phyloP scores from a whole-genome alignment of 1,140 invertebrate genomes.

The Schlechtendalia chinensis region DNA sequence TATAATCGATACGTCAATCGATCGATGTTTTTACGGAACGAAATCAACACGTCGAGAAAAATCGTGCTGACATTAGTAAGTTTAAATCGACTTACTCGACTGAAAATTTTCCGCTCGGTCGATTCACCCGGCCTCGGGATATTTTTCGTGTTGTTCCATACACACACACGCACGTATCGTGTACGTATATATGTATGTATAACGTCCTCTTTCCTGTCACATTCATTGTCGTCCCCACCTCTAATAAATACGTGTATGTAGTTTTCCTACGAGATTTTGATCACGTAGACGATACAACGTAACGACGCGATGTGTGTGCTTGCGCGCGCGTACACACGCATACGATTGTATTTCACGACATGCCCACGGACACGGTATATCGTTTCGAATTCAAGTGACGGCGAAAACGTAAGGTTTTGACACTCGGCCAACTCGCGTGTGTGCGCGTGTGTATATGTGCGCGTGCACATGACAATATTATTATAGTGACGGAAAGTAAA shows the following conservation, averaged over 20 bases:
- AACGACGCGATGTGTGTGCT: background rate
- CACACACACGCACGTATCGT: background rate
- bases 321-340: too few species aligned
- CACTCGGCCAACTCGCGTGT: background rate
- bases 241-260: background rate
- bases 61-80: too few species aligned
- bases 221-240: conserved; percentile 19
- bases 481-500: background rate
- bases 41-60: too few species aligned
- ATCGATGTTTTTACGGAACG: too few species aligned
- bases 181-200: background rate
- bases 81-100: too few species aligned
- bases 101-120: too few species aligned
- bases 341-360: conserved; percentile 15
- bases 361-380: conserved; percentile 11
- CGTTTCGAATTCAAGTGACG: conserved; percentile 6
- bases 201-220: conserved; percentile 29
- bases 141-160: too few species aligned
- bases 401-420: conserved; percentile 12
- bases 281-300: conserved; percentile 13
- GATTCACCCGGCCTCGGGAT: too few species aligned
- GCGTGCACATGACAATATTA: background rate
- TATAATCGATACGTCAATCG: too few species aligned
- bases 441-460: too few species aligned
- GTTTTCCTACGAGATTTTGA: background rate